These are phyloP conservation scores for Antechinus stuartii DNA, from an alignment of 2,113 vertebrate genomes.

Conservation along the genomic window DNA sequence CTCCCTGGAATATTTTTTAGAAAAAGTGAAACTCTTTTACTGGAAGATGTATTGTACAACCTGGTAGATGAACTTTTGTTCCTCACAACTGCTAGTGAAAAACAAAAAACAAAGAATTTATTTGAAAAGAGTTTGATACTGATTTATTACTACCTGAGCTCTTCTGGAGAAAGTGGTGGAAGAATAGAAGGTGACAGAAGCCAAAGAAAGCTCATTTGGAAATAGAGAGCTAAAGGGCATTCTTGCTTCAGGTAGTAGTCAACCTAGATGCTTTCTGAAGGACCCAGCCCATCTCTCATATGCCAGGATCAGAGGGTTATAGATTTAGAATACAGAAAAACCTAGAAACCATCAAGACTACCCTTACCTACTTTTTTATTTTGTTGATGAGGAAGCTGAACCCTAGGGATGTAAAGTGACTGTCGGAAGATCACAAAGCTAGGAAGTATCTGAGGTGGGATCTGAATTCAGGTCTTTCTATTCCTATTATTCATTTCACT, in stretches of 20 bases:
- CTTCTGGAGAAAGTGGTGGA: background rate
- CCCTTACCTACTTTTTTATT: background rate
- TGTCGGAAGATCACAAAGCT: background rate
- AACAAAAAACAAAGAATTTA: background rate
- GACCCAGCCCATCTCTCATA: background rate
- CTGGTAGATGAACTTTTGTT: background rate
- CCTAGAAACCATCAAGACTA: background rate
- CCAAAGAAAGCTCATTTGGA: background rate
- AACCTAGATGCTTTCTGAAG: background rate
- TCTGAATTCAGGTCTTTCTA: background rate
- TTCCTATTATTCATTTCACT: background rate
- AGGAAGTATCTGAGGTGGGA: background rate
- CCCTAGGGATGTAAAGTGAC: background rate
- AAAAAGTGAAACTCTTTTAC: background rate
- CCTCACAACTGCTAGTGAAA: background rate
- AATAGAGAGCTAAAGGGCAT: background rate
- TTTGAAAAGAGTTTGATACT: background rate
- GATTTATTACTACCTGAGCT: background rate
- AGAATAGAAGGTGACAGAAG: background rate
- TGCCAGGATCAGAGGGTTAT: background rate
- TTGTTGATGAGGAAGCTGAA: background rate
- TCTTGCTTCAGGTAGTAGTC: background rate
- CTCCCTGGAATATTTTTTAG: background rate
- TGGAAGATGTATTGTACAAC: background rate
- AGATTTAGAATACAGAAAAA: background rate